Percentiles rank a stretch among this genome's conserved stretches.
Evolutionary conservation across 2,888 invertebrate species (phyloP).

Genomic region (Melieria crassipennis): DNA sequence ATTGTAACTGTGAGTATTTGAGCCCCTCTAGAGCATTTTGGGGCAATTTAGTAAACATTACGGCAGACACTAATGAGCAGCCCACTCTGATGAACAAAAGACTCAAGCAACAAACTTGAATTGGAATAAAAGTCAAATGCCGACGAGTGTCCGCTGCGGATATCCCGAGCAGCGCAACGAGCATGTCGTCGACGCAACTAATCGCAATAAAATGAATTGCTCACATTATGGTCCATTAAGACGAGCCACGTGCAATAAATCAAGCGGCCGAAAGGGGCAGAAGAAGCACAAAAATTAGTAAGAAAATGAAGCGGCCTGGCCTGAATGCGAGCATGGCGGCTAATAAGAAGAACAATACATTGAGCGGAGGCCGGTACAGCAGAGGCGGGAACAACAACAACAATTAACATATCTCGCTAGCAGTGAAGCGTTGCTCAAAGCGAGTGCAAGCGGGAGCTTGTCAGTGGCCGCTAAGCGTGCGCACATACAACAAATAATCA

Average conservation of each 20-base stretch:
- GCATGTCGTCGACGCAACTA: background rate
- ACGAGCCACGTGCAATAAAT: background rate
- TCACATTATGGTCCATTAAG: constrained; percentile 1
- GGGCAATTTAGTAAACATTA: too few species aligned
- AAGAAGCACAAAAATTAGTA: too few species aligned
- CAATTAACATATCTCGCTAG: background rate
- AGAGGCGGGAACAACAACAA: constrained; percentile 1
- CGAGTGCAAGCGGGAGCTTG: too few species aligned
- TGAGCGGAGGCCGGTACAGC: background rate
- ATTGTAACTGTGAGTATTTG: too few species aligned
- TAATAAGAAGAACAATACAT: background rate
- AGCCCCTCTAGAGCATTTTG: too few species aligned
- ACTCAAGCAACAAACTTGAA: constrained; percentile 47
- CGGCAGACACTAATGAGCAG: too few species aligned
- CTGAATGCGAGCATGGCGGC: too few species aligned
- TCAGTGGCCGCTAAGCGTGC: too few species aligned
- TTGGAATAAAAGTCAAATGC: background rate
- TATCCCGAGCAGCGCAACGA: background rate
- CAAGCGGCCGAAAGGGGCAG: background rate
- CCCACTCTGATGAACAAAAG: constrained; percentile 39
- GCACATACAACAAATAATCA: too few species aligned
- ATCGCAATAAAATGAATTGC: background rate
- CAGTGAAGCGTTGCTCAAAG: too few species aligned
- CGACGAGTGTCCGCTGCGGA: too few species aligned
- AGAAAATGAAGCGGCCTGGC: too few species aligned